A percentile compares a stretch with the other conserved stretches of the same genome.
Evolutionary conservation across 2,113 vertebrate species (phyloP).

Genomic region (Acinonyx jubatus): DNA sequence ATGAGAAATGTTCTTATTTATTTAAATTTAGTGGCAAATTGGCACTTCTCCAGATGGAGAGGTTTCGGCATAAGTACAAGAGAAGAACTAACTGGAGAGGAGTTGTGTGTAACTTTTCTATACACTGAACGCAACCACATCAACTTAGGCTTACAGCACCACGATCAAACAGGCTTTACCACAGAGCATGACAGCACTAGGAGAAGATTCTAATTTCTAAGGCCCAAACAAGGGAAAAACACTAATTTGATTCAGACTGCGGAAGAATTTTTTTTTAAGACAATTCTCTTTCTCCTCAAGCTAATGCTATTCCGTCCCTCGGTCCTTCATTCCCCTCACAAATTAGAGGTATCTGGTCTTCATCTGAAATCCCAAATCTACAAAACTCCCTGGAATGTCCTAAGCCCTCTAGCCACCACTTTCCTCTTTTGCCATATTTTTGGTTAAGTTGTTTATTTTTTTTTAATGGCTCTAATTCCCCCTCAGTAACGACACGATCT

Average conservation of each 20-base stretch:
- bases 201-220: conserved; percentile 2
- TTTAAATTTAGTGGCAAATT: conserved; percentile 78
- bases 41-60: conserved; percentile 72
- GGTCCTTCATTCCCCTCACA: not conserved
- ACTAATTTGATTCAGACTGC: conserved; percentile 7
- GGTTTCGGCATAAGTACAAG: conserved; percentile 71
- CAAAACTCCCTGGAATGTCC: conserved; percentile 4
- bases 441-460: not conserved
- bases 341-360: not conserved
- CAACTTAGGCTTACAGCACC: not conserved
- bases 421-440: conserved; percentile 45
- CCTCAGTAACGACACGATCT: conserved; percentile 47
- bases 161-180: not conserved
- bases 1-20: conserved; percentile 81
- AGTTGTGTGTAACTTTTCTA: conserved; percentile 65
- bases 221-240: not conserved
- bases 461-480: conserved; percentile 52
- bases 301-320: not conserved
- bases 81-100: conserved; percentile 68
- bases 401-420: not conserved
- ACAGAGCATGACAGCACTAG: not conserved
- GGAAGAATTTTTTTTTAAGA: not conserved
- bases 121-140: conserved; percentile 25
- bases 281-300: conserved; percentile 3
- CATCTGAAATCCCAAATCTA: not conserved